Evolutionary conservation across 2,797 vertebrate species (phyloP).

Genomic region (Crocodylus rhombifer): DNA sequence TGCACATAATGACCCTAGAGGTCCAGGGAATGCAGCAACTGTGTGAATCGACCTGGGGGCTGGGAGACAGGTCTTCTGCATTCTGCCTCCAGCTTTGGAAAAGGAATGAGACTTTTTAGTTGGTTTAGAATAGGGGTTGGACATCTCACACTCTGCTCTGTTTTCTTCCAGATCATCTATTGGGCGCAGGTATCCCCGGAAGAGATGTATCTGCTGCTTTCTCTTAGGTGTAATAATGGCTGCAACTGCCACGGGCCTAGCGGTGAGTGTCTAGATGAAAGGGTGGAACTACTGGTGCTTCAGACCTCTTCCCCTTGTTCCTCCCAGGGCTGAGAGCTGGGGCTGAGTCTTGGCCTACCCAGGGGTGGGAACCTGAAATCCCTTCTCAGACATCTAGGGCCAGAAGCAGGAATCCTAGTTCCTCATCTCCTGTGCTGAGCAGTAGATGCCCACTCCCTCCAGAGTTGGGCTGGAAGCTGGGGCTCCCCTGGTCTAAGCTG

Average conservation of each 20-base stretch:
- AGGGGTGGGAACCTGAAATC: too few species aligned
- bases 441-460: not conserved
- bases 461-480: not conserved
- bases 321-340: too few species aligned
- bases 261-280: constrained; percentile 82
- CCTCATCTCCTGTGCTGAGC: not conserved
- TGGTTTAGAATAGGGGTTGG: not conserved
- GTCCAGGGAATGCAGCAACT: too few species aligned
- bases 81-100: not conserved
- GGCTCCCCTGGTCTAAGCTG: too few species aligned
- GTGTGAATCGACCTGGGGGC: too few species aligned
- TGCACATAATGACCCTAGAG: too few species aligned
- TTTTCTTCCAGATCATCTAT: constrained; percentile 88
- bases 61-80: not conserved
- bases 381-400: too few species aligned
- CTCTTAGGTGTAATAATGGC: constrained; percentile 91
- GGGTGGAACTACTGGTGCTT: too few species aligned
- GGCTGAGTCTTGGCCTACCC: too few species aligned
- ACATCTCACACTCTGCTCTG: not conserved
- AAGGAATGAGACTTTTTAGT: not conserved
- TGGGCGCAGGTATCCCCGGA: constrained; percentile 92
- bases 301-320: too few species aligned
- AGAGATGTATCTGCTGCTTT: constrained; percentile 93
- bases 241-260: constrained; percentile 89
- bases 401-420: not conserved